Conservation (phyloP, 2,888 invertebrate species). For the Aelia acuminata region DNA sequence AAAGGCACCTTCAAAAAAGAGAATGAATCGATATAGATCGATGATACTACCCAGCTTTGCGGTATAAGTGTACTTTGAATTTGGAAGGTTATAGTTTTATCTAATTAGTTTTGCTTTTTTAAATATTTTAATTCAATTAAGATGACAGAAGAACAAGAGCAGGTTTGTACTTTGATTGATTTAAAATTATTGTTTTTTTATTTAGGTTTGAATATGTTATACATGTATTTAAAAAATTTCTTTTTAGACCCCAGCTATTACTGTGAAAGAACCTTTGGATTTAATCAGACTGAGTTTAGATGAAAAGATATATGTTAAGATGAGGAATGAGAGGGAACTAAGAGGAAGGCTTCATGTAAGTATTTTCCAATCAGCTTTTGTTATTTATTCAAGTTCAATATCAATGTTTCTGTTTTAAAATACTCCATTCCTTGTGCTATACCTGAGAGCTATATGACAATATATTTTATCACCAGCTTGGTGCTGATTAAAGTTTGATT, state of each 20-base stretch:
- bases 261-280: constrained; percentile 98
- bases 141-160: constrained; percentile 56
- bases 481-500: too few relatives aligned
- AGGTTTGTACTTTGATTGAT: background rate
- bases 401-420: too few relatives aligned
- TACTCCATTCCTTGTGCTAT: too few relatives aligned
- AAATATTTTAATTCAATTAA: background rate
- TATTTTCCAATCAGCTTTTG: too few relatives aligned
- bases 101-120: background rate
- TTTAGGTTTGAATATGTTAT: background rate
- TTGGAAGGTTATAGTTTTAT: background rate
- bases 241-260: constrained; percentile 84
- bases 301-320: constrained; percentile 98
- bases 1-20: too few relatives aligned
- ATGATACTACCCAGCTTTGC: background rate
- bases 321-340: constrained; percentile 98
- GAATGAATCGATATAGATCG: background rate
- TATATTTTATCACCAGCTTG: too few relatives aligned
- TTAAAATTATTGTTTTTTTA: background rate
- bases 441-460: too few relatives aligned
- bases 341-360: constrained; percentile 93
- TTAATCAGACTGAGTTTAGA: constrained; percentile 96
- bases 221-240: background rate
- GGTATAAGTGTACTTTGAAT: background rate
- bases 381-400: too few relatives aligned